Evolutionary conservation across 2,797 vertebrate species (phyloP).

Genomic region (Crypturellus tataupa): DNA sequence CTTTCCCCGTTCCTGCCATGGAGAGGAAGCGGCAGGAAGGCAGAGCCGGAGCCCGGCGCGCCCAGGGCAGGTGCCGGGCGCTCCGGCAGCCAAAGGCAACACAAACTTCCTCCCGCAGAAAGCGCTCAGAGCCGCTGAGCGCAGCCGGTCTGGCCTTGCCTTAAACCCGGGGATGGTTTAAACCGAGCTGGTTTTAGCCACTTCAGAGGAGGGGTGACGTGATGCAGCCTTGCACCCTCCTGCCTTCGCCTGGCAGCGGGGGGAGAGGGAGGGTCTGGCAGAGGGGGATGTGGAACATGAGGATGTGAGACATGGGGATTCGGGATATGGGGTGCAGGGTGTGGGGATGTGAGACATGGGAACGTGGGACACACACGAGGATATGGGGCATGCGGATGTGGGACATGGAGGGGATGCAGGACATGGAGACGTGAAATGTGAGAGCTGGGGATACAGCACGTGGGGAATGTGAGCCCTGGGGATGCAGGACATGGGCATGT

Average conservation of each 20-base stretch:
- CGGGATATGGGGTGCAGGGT: background rate
- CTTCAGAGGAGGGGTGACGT: background rate
- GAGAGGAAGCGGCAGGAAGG: background rate
- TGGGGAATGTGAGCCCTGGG: background rate
- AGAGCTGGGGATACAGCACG: too few relatives aligned
- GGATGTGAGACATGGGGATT: background rate
- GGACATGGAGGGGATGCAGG: too few relatives aligned
- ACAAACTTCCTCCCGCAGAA: constrained; percentile 69
- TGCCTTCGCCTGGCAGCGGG: too few relatives aligned
- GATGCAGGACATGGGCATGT: too few relatives aligned
- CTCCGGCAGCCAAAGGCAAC: constrained; percentile 62
- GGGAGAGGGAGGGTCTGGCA: too few relatives aligned
- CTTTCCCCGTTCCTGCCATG: background rate
- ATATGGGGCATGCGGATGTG: too few relatives aligned
- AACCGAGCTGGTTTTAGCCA: background rate
- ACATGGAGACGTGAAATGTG: too few relatives aligned
- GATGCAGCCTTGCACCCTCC: background rate
- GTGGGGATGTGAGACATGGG: too few relatives aligned
- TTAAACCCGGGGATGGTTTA: background rate
- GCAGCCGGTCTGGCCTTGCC: rapidly evolving
- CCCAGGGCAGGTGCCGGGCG: constrained; percentile 32
- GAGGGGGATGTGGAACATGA: background rate
- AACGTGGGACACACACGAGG: too few relatives aligned
- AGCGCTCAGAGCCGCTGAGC: constrained; percentile 1
- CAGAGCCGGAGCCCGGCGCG: background rate